These are phyloP conservation scores for Trichoplusia ni DNA, from an alignment of 1,140 invertebrate species.

Conservation along the genomic window DNA sequence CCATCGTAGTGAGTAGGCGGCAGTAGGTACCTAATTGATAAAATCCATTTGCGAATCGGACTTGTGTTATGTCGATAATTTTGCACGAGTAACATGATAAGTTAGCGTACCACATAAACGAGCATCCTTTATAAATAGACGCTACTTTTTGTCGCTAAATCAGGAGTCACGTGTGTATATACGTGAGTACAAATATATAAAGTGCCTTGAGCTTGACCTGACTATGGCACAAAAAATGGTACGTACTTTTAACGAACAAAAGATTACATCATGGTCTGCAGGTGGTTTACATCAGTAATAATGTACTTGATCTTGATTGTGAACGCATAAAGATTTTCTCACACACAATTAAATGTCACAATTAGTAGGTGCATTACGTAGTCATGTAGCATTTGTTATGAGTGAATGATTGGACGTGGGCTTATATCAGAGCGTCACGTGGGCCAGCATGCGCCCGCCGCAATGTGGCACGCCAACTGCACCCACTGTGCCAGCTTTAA, in stretches of 20 bases:
- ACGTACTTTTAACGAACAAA: conserved; percentile 34
- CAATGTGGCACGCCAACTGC: conserved; percentile 33
- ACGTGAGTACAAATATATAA: not conserved
- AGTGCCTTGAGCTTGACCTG: conserved; percentile 68
- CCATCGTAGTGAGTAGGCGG: conserved; percentile 7
- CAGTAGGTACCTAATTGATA: not conserved
- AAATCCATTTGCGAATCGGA: not conserved
- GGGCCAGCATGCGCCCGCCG: conserved; percentile 24
- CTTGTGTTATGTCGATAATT: conserved; percentile 8
- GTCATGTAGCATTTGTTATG: not conserved
- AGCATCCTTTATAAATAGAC: not conserved
- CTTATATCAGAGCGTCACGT: conserved; percentile 26
- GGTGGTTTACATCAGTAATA: conserved; percentile 33
- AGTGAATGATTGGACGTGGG: not conserved
- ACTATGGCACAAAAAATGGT: conserved; percentile 39
- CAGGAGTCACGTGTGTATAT: not conserved
- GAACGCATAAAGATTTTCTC: conserved; percentile 20
- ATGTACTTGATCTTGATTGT: conserved; percentile 26
- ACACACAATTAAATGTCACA: conserved; percentile 25
- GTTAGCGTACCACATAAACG: conserved; percentile 7
- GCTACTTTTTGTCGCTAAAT: not conserved
- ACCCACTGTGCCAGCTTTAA: conserved; percentile 33
- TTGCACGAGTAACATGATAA: conserved; percentile 6
- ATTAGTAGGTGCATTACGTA: conserved; percentile 9
- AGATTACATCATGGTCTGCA: conserved; percentile 30